Conservation (phyloP, 2,113 vertebrate species). For the Centrocercus urophasianus region DNA sequence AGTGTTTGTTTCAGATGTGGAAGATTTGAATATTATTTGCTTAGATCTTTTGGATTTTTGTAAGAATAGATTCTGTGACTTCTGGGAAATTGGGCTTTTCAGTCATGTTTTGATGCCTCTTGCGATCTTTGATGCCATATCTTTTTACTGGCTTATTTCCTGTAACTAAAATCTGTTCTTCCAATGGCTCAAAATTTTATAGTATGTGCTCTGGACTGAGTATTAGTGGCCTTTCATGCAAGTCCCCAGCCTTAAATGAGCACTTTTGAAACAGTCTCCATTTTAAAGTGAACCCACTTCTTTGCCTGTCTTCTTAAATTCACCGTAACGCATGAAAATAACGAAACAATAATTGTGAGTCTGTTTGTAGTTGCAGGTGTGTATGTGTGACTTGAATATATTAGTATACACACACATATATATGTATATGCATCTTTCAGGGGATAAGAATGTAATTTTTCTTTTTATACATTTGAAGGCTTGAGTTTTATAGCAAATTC, state of each 20-base stretch:
- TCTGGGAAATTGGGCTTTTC: not conserved
- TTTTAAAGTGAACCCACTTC: not conserved
- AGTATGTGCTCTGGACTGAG: not conserved
- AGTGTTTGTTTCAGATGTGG: not conserved
- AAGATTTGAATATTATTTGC: not conserved
- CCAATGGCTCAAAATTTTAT: not conserved
- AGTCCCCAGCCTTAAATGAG: not conserved
- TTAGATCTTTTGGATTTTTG: not conserved
- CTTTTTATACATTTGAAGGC: not conserved
- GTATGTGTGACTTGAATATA: not conserved
- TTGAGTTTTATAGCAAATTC: not conserved
- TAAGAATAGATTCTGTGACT: not conserved
- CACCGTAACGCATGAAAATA: accelerated
- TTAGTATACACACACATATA: accelerated
- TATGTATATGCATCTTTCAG: not conserved
- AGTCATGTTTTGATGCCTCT: not conserved
- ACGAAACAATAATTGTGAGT: not conserved
- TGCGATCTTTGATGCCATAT: accelerated
- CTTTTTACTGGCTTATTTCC: not conserved
- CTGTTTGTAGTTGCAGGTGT: not conserved
- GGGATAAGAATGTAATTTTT: not conserved
- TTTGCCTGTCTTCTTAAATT: not conserved
- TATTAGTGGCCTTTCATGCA: not conserved
- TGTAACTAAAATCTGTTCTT: not conserved
- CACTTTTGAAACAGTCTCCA: not conserved